Evolutionary conservation across 2,113 vertebrate species (phyloP), one percentile per base, ranked within the genome.

Genomic region (Atrichornis clamosus): DNA sequence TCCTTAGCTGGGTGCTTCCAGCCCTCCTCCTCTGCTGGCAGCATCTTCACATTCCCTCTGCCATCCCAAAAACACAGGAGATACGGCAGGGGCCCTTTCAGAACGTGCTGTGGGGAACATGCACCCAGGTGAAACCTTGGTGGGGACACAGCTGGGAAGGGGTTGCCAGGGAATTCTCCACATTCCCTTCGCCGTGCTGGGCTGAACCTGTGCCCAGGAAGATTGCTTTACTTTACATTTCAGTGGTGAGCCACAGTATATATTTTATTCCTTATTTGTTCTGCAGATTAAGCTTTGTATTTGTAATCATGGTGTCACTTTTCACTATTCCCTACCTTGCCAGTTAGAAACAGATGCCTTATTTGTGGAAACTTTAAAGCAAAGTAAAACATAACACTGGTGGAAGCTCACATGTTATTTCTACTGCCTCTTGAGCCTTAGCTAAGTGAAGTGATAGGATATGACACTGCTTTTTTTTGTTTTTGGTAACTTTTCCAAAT

Each of bases 91-190:
- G 30, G 14, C 9, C 7, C 22, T 46, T 63, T 22, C 18, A 69
- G 74, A 32, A 17, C 0, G 0, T 47, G 44, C 37, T 49, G 7
- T 28, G 39, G 7, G 10, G 0, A n/a, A n/a, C 6, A 2, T 0
- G 2, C 27, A 18, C 11, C 14, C 49, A 35, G 44, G 28, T 64
- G 64, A 37, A 44, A 33, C 22, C 49, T 4, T 28, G 41, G 37
- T 33, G 50, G 55, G 14, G 20, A 24, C 11, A 23, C 8, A 47
- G 73, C 46, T 56, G 68, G 30, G 13, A 55, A 28, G 28, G 7
- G 46, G 8, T 15, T 64, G 9, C 11, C 72, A 83, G 10, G 10
- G 73, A 14, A 32, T 81, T 75, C 75, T 50, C 65, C 73, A 4
- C 13, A 5, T 39, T 30, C 10, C 6, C 28, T 68, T 63, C 49